phyloP scores from a whole-genome alignment of 92 coral and sea anemone species.

The Epizoanthus stellaris region DNA sequence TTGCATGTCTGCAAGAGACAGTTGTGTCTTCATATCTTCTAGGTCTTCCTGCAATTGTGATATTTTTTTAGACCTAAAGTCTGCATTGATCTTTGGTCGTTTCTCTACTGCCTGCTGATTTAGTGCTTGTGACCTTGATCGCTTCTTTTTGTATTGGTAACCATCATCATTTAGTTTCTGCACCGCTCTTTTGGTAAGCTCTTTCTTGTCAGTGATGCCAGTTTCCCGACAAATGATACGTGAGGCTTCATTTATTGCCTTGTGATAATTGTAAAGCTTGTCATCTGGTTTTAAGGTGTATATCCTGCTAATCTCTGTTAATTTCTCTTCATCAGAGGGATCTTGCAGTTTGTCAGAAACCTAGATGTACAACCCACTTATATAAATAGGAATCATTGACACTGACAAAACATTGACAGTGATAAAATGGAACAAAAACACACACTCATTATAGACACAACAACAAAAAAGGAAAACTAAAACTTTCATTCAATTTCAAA shows the following conservation, averaged over 20 bases:
- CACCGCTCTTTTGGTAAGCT: conserved; percentile 37
- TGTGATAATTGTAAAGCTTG: conserved; percentile 36
- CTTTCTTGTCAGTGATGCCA: conserved; percentile 27
- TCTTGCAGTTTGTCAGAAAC: neutral
- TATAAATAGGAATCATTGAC: no score
- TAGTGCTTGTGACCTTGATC: conserved; percentile 37
- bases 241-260: conserved; percentile 32
- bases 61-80: conserved; percentile 30
- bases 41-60: conserved; percentile 39
- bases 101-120: conserved; percentile 30
- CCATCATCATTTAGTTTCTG: conserved; percentile 32
- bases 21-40: conserved; percentile 38
- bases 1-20: conserved; percentile 43
- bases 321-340: neutral
- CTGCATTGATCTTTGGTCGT: conserved; percentile 39
- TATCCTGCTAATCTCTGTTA: conserved; percentile 16
- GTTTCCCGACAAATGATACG: conserved; percentile 3
- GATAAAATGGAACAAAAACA: no score
- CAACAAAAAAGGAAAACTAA: no score
- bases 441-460: no score
- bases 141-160: conserved; percentile 35
- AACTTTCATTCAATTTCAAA: no score
- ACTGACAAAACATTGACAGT: no score
- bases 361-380: neutral
- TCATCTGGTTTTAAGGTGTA: conserved; percentile 44